Evolutionary conservation across 1,140 invertebrate genomes (phyloP), one percentile per base, ranked within the genome.

Genomic region (Nixonia krombeini): DNA sequence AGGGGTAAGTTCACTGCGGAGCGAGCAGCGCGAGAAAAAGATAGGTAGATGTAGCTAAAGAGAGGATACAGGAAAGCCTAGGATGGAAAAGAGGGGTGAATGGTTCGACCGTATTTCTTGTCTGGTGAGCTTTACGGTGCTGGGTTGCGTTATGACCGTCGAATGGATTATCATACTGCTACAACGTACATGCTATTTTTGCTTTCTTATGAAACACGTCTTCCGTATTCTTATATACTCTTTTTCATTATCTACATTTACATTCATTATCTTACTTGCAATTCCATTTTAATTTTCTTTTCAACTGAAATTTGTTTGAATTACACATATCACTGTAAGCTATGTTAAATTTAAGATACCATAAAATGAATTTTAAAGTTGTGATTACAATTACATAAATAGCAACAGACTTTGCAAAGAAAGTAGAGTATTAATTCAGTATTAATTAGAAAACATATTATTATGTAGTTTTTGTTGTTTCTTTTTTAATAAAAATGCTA

Each of bases 101-200:
- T 65, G 74, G 73, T 79, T 72, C 73, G 78, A 78, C 78, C 79
- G 80, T 84, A 85, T 84, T 81, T 85, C 82, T 85, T 82, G 82
- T 84, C 82, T 85, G 77, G 82, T 80, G 80, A 81, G 82, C 80
- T 85, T 85, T 82, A 82, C 74, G 76, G 73, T 77, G 62, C 72
- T 50, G 70, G 67, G 74, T 72, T 72, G 71, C 74, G 76, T 85
- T 85, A 85, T 84, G 82, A 82, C 80, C 82, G 74, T 59, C 76
- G 76, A 84, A 84, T 79, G 76, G 81, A 85, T 85, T 84, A 84
- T 84, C 80, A 74, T 84, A 80, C 70, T 73, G 78, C 73, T 76
- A 71, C n/a, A n/a, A n/a, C 29, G 65, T 66, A 37, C 55, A 64
- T 66, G 68, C 50, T 65, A 28, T 37, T 56, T 58, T 73, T 52